Evolutionary conservation across 2,113 vertebrate species (phyloP), one percentile per base, ranked within the genome.

Genomic region (Hippocampus comes): DNA sequence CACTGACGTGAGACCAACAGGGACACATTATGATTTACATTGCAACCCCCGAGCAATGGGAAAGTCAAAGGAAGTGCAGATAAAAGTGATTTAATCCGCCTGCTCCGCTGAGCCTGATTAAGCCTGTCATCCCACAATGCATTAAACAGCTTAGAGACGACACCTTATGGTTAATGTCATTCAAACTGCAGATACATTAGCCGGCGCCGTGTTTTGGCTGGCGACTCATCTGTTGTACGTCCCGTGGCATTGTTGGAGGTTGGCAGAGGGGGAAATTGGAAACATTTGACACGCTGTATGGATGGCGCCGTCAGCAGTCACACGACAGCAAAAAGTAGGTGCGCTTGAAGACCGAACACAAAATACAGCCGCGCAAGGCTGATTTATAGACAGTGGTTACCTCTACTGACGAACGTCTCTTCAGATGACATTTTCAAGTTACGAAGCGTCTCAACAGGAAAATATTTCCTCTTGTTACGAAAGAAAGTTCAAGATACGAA

Each of bases 1-100:
- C 55, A 72, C 48, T 77, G 83, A 84, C 86, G 87, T 89, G 83
- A 89, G 82, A 78, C 84, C 90, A 83, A 84, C 86, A 81, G 90
- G 87, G 88, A 81, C 72, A 63, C 82, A 43, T 84, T 83, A 86
- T 89, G 89, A 89, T 88, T 90, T 88, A 88, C 88, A 76, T 80
- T 63, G 79, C 78, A 88, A 89, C 83, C 83, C 34, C 86, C 81
- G 85, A 86, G 87, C 85, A 65, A 51, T 68, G 77, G 83, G 81
- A 87, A 88, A 90, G 87, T 89, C 88, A 88, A 83, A 85, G 84
- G 86, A 86, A 86, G 84, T 68, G 15, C 79, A 83, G 88, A 91
- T 90, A 86, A 89, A 88, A 84, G 82, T 88, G 87, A 91, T 91
- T 89, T 89, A 89, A 91, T 91, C 90, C 88, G 71, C 77, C 27